Evolutionary conservation across 2,888 invertebrate species (phyloP), one percentile per base, ranked within the genome.

Genomic region (Junonia oenone): DNA sequence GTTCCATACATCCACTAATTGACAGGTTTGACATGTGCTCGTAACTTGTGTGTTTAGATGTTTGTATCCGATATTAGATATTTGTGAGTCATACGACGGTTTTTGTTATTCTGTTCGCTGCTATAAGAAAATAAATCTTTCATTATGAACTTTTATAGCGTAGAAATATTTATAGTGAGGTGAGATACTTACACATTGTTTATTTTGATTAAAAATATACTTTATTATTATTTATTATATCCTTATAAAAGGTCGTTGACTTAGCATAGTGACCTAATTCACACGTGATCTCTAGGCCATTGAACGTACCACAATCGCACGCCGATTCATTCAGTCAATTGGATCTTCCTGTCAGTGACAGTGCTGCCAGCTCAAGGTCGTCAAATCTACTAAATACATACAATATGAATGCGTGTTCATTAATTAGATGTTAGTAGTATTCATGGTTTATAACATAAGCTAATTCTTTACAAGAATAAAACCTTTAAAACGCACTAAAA

Each of bases 211-310:
- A 11, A 2, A 5, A 13, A 13, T 35, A 11, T 35, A 11, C 35
- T 35, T 13, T 4, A 35, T 35, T 35, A 35, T 35, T 35, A 5
- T 22, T 45, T 45, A 26, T 22, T 27, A 15, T 46, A 14, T 8
- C 17, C n/a, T 17, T 15, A 31, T 29, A 15, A 35, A 14, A 71
- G 81, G 75, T 80, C 75, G 64, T 71, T 78, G 78, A 76, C 80
- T 68, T 74, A 74, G 64, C 76, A 72, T 67, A 78, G 62, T 87
- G 79, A 71, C 85, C 85, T 63, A 83, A 78, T 88, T 88, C 88
- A 73, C 89, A 88, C 78, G 76, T 79, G 78, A 74, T 77, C 75
- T 70, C 68, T 68, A 66, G 78, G 71, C 68, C 76, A 77, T 75
- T 76, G 74, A 77, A 75, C 77, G 75, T 73, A 76, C 69, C 62